These are phyloP conservation scores for Hiodon alosoides DNA, from an alignment of 2,113 vertebrate species.

Conservation along the genomic window DNA sequence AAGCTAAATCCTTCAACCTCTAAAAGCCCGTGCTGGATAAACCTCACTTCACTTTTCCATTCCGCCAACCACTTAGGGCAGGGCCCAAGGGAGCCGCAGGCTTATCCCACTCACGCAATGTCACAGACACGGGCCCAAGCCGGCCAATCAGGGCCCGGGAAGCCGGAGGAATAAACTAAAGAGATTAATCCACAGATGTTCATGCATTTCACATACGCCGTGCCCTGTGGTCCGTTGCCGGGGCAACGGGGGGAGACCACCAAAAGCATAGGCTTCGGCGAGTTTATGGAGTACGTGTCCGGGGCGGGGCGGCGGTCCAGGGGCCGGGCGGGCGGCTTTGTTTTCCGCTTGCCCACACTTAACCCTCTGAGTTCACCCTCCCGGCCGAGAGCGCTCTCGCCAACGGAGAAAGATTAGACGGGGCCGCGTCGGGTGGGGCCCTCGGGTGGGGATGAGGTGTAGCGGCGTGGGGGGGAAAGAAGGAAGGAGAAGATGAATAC, in stretches of 20 bases:
- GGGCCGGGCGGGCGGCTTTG: background rate
- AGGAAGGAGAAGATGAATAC: too few relatives aligned
- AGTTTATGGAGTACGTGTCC: slow-evolving; percentile 82
- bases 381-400: slow-evolving; percentile 22
- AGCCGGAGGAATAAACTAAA: slow-evolving; percentile 58
- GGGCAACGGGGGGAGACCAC: slow-evolving; percentile 75
- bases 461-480: background rate
- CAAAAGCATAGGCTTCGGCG: slow-evolving; percentile 79
- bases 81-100: slow-evolving; percentile 43
- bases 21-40: slow-evolving; percentile 40
- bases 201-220: slow-evolving; percentile 77
- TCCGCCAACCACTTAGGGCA: slow-evolving; percentile 52
- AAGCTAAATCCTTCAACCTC: slow-evolving; percentile 42
- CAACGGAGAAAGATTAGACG: background rate
- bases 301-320: slow-evolving; percentile 54
- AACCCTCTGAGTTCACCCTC: slow-evolving; percentile 59
- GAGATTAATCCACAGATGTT: slow-evolving; percentile 76
- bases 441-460: background rate
- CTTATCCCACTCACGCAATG: slow-evolving; percentile 54
- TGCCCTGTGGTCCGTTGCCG: slow-evolving; percentile 85
- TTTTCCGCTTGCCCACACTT: slow-evolving; percentile 60
- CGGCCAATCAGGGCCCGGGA: slow-evolving; percentile 54
- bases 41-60: slow-evolving; percentile 51
- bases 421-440: background rate
- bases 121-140: slow-evolving; percentile 54